Percentiles rank a stretch among this genome's conserved stretches.
Conservation (phyloP, 2,113 vertebrate genomes). For the Delphinapterus leucas region DNA sequence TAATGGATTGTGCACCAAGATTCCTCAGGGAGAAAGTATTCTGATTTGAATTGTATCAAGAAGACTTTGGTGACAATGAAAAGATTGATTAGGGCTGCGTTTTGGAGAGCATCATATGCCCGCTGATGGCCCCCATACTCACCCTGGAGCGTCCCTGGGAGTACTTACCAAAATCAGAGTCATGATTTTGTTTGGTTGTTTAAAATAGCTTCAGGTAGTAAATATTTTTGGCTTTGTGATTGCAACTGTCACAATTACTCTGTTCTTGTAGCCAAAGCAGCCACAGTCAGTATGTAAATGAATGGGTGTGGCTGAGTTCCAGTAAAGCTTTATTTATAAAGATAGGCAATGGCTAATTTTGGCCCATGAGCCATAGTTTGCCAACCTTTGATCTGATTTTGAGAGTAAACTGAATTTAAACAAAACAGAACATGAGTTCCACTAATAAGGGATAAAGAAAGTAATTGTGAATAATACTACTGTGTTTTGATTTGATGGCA, state of each 20-base stretch:
- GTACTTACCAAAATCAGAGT: background rate
- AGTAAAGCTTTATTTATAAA: constrained; percentile 41
- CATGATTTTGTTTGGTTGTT: background rate
- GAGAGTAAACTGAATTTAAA: background rate
- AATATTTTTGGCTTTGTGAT: background rate
- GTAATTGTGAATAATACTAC: background rate
- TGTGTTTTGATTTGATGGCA: background rate
- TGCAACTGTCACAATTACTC: background rate
- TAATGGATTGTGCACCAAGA: background rate
- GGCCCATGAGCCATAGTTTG: background rate
- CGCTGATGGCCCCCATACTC: background rate
- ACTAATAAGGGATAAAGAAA: background rate
- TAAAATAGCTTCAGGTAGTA: background rate
- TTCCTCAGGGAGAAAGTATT: background rate
- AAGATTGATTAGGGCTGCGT: background rate
- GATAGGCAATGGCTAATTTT: background rate
- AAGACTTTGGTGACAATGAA: background rate
- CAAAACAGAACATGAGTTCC: background rate
- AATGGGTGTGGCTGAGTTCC: background rate
- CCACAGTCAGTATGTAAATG: background rate
- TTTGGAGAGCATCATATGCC: background rate
- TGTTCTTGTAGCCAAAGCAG: background rate
- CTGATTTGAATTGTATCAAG: background rate
- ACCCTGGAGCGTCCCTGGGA: background rate
- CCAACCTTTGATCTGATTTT: background rate